These are phyloP conservation scores for Bos taurus DNA, from an alignment of 2,113 vertebrate genomes.

Conservation along the genomic window ARS-UCD2.0 NC_037339.1:39845001-39845500, in stretches of 20 bases:
- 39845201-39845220: conserved; percentile 6
- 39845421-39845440: neutral
- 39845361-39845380: neutral
- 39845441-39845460: neutral
- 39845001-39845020: conserved; percentile 21
- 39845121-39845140: conserved; percentile 13
- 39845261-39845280: neutral
- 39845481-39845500: neutral
- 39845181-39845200: neutral
- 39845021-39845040: neutral
- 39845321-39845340: neutral
- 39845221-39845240: neutral
- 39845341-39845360: neutral
- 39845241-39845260: neutral
- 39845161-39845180: neutral
- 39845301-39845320: neutral
- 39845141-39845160: neutral
- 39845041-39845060: neutral
- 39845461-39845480: neutral
- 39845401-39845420: neutral
- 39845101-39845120: conserved; percentile 23
- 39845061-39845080: neutral
- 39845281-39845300: neutral
- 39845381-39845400: neutral
- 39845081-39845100: conserved; percentile 41